phyloP scores from a whole-genome alignment of 2,797 vertebrate genomes.

The Etheostoma nigrum region DNA sequence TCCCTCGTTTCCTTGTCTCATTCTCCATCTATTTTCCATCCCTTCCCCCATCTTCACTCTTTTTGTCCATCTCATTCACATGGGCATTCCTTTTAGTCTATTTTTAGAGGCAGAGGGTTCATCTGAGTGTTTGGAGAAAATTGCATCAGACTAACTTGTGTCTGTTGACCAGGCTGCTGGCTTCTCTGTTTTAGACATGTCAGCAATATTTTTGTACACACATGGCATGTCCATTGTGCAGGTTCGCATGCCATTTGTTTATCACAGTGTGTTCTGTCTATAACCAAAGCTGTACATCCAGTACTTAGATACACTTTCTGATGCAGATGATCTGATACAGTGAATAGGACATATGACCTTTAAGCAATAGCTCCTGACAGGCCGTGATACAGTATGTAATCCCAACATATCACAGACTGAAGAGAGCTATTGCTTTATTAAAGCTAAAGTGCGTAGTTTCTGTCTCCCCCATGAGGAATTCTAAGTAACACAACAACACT shows the following conservation, averaged over 20 bases:
- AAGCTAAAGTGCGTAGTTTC: too few species aligned
- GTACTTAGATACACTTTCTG: neutral
- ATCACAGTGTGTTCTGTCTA: neutral
- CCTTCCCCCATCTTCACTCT: conserved; percentile 14
- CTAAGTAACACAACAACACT: too few species aligned
- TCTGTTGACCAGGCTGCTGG: conserved; percentile 16
- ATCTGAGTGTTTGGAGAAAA: conserved; percentile 41
- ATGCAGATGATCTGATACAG: neutral
- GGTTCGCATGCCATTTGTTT: neutral
- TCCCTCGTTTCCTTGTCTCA: neutral
- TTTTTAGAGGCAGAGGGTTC: conserved; percentile 52
- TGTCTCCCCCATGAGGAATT: too few species aligned
- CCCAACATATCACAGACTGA: too few species aligned
- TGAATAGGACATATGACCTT: neutral
- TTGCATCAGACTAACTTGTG: conserved; percentile 17
- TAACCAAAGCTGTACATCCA: neutral
- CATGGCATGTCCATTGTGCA: neutral
- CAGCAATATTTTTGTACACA: neutral
- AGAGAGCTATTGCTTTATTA: too few species aligned
- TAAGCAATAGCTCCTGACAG: too few species aligned
- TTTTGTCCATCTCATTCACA: conserved; percentile 42
- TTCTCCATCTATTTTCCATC: neutral
- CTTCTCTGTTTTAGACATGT: neutral
- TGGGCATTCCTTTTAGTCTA: conserved; percentile 55
- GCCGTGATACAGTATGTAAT: too few species aligned